phyloP scores from a whole-genome alignment of 1,140 invertebrate genomes.

The Zaprionus capensis region DNA sequence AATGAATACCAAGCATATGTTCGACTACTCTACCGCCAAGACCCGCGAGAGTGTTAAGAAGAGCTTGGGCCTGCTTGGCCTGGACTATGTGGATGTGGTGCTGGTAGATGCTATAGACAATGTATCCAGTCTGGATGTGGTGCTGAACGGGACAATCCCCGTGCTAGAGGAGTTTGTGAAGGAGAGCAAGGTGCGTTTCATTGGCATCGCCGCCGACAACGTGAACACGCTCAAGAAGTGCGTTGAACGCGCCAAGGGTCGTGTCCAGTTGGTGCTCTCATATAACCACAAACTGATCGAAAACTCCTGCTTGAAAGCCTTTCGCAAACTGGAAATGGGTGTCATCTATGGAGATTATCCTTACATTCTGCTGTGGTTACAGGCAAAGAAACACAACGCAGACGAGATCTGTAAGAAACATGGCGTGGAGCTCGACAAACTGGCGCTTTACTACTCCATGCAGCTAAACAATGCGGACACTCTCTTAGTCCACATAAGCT shows the following conservation, averaged over 20 bases:
- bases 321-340: conserved; percentile 89
- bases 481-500: conserved; percentile 90
- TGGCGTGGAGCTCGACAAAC: conserved; percentile 88
- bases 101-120: conserved; percentile 87
- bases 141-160: conserved; percentile 94
- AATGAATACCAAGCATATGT: conserved; percentile 89
- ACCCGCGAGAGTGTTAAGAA: conserved; percentile 90
- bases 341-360: conserved; percentile 88
- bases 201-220: conserved; percentile 95
- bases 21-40: conserved; percentile 92
- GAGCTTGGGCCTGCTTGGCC: conserved; percentile 89
- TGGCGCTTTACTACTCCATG: conserved; percentile 89
- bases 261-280: conserved; percentile 90
- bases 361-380: too few species aligned
- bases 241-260: conserved; percentile 85
- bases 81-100: conserved; percentile 94
- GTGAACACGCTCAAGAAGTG: conserved; percentile 90
- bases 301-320: conserved; percentile 90
- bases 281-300: conserved; percentile 94
- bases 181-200: conserved; percentile 91
- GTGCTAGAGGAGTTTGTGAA: conserved; percentile 89
- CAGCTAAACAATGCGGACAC: conserved; percentile 86
- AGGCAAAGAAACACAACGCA: conserved; percentile 84
- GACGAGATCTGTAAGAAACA: conserved; percentile 88
- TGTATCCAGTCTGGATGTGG: conserved; percentile 87